Evolutionary conservation across 1,140 invertebrate genomes (phyloP).

Genomic region (Hypsibius dujardini): DNA sequence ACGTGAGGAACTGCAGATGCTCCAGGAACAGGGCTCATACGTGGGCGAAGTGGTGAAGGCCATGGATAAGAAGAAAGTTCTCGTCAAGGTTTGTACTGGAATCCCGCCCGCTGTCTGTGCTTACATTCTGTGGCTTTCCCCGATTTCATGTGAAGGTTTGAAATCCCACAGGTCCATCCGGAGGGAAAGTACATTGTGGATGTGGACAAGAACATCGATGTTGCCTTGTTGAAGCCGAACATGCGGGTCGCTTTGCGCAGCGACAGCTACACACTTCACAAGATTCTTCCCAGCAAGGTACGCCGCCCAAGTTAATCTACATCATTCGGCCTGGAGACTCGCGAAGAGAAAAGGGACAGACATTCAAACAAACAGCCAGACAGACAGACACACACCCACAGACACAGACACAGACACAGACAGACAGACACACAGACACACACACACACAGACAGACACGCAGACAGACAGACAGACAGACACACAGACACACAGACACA

Average conservation of each 20-base stretch:
- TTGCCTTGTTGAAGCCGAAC: constrained; percentile 92
- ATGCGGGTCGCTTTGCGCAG: constrained; percentile 90
- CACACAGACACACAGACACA: too few relatives aligned
- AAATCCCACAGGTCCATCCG: constrained; percentile 58
- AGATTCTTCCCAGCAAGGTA: constrained; percentile 94
- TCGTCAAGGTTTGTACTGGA: constrained; percentile 56
- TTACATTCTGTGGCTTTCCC: too few relatives aligned
- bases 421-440: too few relatives aligned
- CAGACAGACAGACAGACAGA: too few relatives aligned
- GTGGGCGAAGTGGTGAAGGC: constrained; percentile 98
- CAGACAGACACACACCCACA: too few relatives aligned
- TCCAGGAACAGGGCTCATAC: constrained; percentile 98
- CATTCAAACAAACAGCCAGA: too few relatives aligned
- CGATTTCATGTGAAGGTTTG: background rate
- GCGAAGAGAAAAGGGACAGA: constrained; percentile 3
- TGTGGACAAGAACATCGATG: constrained; percentile 97
- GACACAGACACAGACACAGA: too few relatives aligned
- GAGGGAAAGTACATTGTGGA: constrained; percentile 99
- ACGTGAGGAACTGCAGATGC: constrained; percentile 83
- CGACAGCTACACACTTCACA: constrained; percentile 96
- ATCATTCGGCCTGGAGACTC: constrained; percentile 19
- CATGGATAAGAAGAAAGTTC: constrained; percentile 99
- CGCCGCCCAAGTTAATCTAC: constrained; percentile 20
- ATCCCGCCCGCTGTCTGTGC: too few relatives aligned
- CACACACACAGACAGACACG: too few relatives aligned